Percentiles rank a stretch among this genome's conserved stretches.
Conservation (phyloP, 2,888 invertebrate species). For the Metopia argyrocephala region DNA sequence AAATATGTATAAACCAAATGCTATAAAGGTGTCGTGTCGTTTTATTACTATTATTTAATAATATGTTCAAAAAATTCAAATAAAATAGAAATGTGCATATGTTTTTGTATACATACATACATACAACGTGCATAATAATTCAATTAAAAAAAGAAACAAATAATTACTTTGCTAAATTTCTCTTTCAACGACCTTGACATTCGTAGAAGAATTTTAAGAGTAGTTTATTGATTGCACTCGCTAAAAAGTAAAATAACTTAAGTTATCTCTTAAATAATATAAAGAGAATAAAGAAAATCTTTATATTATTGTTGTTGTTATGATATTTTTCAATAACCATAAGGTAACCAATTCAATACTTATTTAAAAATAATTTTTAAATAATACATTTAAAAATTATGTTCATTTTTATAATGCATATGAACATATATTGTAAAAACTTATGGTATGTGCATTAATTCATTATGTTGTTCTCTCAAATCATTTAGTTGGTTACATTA, state of each 20-base stretch:
- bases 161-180: background rate
- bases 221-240: too few species aligned
- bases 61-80: background rate
- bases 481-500: constrained; percentile 31
- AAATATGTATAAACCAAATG: background rate
- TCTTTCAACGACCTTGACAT: constrained; percentile 50
- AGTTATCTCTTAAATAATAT: constrained; percentile 37
- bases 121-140: background rate
- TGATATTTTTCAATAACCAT: too few species aligned
- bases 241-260: too few species aligned
- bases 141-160: background rate
- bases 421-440: too few species aligned
- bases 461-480: too few species aligned
- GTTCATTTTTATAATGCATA: background rate
- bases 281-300: too few species aligned
- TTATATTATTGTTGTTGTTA: too few species aligned
- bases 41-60: background rate
- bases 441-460: too few species aligned
- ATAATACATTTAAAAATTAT: background rate
- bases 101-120: background rate
- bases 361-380: background rate
- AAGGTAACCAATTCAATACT: too few species aligned
- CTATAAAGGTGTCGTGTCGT: constrained; percentile 24
- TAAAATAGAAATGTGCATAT: background rate
- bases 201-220: constrained; percentile 13